Evolutionary conservation across 2,888 invertebrate genomes (phyloP).

Genomic region (Drosophila prolongata): DNA sequence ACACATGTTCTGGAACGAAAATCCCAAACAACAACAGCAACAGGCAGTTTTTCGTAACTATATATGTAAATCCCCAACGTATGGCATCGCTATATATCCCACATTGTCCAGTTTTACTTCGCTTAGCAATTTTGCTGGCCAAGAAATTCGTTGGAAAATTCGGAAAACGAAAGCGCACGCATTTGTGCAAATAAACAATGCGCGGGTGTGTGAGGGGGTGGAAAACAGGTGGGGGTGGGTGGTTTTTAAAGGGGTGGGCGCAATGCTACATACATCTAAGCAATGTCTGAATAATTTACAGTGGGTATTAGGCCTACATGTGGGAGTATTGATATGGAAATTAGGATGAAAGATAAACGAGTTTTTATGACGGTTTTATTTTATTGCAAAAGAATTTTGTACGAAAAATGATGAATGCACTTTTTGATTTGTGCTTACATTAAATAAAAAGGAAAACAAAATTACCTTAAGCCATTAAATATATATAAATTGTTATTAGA

Average conservation of each 20-base stretch:
- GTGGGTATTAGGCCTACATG: constrained; percentile 1
- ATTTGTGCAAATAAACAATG: constrained; percentile 77
- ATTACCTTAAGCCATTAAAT: no score
- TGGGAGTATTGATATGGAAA: constrained; percentile 3
- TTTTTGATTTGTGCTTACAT: background rate
- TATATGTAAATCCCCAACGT: constrained; percentile 15
- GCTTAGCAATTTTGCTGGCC: constrained; percentile 46
- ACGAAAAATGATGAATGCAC: background rate
- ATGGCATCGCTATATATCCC: constrained; percentile 36
- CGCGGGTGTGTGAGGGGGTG: constrained; percentile 7
- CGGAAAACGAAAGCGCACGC: constrained; percentile 65
- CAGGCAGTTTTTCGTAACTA: constrained; percentile 41
- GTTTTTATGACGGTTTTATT: background rate
- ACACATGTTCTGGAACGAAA: constrained; percentile 65
- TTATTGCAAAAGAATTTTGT: background rate
- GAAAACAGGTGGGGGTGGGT: constrained; percentile 28
- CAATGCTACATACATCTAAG: constrained; percentile 8
- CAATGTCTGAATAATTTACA: constrained; percentile 19
- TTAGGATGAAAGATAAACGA: background rate
- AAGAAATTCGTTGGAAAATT: constrained; percentile 62
- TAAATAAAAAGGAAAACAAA: no score
- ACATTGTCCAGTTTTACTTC: constrained; percentile 48
- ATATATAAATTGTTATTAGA: no score
- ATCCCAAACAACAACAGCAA: constrained; percentile 43
- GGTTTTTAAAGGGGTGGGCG: constrained; percentile 8